Evolutionary conservation across 2,113 vertebrate species (phyloP).

Genomic region (Zosterops borbonicus): DNA sequence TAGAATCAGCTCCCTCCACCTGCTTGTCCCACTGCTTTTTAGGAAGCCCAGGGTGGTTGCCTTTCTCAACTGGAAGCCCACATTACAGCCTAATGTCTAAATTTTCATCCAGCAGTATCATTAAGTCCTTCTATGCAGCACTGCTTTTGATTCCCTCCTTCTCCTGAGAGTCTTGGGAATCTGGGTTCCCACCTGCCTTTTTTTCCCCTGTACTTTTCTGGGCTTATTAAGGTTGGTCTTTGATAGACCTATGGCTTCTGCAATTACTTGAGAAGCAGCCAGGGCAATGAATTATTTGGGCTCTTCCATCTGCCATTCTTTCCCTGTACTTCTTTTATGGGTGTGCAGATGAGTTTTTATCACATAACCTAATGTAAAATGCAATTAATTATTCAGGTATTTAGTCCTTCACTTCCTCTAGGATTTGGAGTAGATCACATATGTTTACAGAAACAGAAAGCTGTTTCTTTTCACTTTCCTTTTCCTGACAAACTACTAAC

Average conservation of each 20-base stretch:
- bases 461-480: background rate
- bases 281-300: background rate
- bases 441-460: background rate
- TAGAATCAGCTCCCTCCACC: accelerated
- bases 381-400: background rate
- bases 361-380: background rate
- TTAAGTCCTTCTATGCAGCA: background rate
- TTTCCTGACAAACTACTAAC: background rate
- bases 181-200: background rate
- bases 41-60: background rate
- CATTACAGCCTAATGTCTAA: background rate
- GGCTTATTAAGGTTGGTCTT: background rate
- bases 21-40: background rate
- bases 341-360: background rate
- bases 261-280: background rate
- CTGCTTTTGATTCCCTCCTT: background rate
- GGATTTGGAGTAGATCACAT: background rate
- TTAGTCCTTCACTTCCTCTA: background rate
- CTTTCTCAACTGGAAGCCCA: background rate
- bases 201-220: background rate
- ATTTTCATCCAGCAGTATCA: background rate
- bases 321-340: background rate
- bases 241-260: background rate
- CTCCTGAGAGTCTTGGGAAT: too few species aligned
- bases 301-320: background rate